phyloP scores from a whole-genome alignment of 2,888 invertebrate species.

The Cheilosia grossa region DNA sequence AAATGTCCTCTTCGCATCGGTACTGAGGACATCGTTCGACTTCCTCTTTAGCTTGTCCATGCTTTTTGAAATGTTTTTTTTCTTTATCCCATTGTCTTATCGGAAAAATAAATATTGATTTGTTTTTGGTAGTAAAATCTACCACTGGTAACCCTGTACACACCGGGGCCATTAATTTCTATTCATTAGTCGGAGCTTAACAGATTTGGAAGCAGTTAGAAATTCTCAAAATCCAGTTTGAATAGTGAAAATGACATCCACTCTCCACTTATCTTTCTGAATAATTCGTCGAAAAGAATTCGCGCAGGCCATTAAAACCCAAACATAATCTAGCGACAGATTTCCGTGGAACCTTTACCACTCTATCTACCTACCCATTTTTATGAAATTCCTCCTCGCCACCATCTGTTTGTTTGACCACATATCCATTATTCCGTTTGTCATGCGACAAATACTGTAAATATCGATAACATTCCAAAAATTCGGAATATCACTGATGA shows the following conservation, averaged over 20 bases:
- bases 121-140: too few relatives aligned
- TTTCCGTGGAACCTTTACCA: neutral
- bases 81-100: too few relatives aligned
- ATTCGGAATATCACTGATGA: neutral
- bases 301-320: conserved; percentile 10
- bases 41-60: too few relatives aligned
- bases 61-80: too few relatives aligned
- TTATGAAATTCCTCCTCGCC: neutral
- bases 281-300: conserved; percentile 2
- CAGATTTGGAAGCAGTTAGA: neutral
- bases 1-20: too few relatives aligned
- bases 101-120: too few relatives aligned
- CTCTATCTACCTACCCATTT: neutral
- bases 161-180: neutral
- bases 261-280: neutral
- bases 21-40: too few relatives aligned
- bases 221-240: neutral
- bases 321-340: neutral
- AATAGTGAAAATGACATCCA: conserved; percentile 4
- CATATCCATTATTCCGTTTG: neutral
- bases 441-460: neutral
- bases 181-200: too few relatives aligned
- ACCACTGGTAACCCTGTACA: neutral
- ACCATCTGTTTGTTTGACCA: neutral
- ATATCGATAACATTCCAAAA: conserved; percentile 18